A percentile compares a stretch with the other conserved stretches of the same genome.
Conservation (phyloP, 2,797 vertebrate genomes). For the Hipposideros larvatus region DNA sequence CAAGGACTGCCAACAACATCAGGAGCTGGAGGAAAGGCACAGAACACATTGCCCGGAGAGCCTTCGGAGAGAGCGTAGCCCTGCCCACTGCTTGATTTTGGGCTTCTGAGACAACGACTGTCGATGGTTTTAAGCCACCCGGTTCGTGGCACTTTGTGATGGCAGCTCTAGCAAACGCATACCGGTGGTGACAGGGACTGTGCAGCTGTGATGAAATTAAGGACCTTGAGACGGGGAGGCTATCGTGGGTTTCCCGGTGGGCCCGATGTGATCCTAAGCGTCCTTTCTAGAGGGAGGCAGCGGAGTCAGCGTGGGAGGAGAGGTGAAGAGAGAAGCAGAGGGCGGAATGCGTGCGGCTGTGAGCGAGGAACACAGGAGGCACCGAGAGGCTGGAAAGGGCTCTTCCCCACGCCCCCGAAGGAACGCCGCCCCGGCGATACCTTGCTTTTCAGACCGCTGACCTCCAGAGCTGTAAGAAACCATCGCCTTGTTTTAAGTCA, state of each 20-base stretch:
- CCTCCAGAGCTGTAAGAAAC: background rate
- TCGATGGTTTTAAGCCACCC: too few relatives aligned
- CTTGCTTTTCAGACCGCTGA: background rate
- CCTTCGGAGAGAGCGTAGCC: background rate
- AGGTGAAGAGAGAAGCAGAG: background rate
- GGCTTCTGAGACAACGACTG: background rate
- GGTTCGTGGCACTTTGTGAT: too few relatives aligned
- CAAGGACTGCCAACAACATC: rapidly evolving
- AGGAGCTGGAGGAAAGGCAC: background rate
- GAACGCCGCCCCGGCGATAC: rapidly evolving
- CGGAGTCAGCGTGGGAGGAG: background rate
- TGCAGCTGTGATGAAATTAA: background rate
- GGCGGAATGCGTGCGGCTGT: rapidly evolving
- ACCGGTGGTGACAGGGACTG: background rate
- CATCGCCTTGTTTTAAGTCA: background rate
- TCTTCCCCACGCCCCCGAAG: background rate
- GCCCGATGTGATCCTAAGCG: rapidly evolving
- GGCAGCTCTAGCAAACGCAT: background rate
- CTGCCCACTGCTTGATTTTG: background rate
- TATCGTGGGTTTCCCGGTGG: background rate
- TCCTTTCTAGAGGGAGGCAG: background rate
- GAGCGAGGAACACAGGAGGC: background rate
- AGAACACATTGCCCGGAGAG: too few relatives aligned
- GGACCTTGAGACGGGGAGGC: background rate
- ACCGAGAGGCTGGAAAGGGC: background rate